Base-by-base conservation (phyloP, 2,113 vertebrate genomes). In the Brienomyrus longianalis region DNA sequence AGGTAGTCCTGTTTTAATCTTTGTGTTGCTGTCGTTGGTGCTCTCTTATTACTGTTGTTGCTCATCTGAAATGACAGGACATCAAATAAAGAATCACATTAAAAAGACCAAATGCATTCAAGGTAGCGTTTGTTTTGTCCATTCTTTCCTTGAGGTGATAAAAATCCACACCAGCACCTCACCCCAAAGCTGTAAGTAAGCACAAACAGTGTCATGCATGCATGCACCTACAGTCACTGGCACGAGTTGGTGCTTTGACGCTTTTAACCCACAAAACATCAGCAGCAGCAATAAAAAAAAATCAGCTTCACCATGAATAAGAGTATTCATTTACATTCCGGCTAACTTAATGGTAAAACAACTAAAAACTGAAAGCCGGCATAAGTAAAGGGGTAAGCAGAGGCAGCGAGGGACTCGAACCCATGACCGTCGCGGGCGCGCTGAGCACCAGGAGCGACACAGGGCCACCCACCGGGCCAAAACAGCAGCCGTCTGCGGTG, bases 1-100 rank as follows among this genome's bases (percentile, higher is more conserved):
- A 99, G 97, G 94, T 99, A 99, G 96, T 99, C 98, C 94, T 99
- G 98, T 88, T 98, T 99, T 89, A 99, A 96, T 88, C 98, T 94
- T 95, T 99, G 98, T 0, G 98, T 99, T 51, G 98, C 98, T 93
- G 98, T 99, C 0, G 98, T 98, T 17, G 98, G 98, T 92, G 98
- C 98, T 94, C 98, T 98, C 96, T 98, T 99, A 89, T 93, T 97
- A 93, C 97, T 97, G 96, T 93, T 97, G 96, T 89, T 97, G 97
- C 97, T 99, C 98, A 99, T 99, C 98, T 99, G 39, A 77, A 85
- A 87, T 8, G 88, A 89, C 35, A 89, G 13, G 11, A 47, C 13
- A 17, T 45, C 31, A 19, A 70, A n/a, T 70, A 62, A 23, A 7
- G 52, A 43, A 47, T 47, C 43, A n/a, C 2, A 70, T 7, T n/a